Percentiles rank a stretch among this genome's conserved stretches.
Evolutionary conservation across 2,888 invertebrate species (phyloP).

Genomic region (Desoria tigrina): DNA sequence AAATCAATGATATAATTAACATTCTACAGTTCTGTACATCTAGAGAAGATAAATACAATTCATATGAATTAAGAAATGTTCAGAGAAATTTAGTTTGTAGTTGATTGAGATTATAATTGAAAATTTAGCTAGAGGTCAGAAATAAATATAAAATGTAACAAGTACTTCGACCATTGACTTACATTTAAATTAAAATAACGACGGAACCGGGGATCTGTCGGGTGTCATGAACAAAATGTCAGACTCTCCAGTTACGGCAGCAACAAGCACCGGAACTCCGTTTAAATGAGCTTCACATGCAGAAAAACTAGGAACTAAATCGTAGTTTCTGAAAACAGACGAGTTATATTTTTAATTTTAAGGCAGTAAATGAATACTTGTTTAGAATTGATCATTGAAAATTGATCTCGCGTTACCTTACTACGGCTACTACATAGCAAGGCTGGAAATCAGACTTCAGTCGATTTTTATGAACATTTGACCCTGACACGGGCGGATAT

Average conservation of each 20-base stretch:
- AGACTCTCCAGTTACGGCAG: conserved; percentile 35
- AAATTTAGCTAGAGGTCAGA: too few relatives aligned
- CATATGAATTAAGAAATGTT: too few relatives aligned
- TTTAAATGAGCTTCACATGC: conserved; percentile 21
- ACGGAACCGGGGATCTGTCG: conserved; percentile 34
- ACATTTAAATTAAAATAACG: conserved; percentile 35
- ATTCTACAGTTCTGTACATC: too few relatives aligned
- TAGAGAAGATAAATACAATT: too few relatives aligned
- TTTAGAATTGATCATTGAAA: too few relatives aligned
- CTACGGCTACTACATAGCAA: conserved; percentile 17
- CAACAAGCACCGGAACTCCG: conserved; percentile 35
- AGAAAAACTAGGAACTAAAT: conserved; percentile 29
- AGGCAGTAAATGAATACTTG: too few relatives aligned
- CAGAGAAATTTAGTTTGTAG: too few relatives aligned
- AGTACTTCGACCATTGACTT: too few relatives aligned
- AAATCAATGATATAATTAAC: too few relatives aligned
- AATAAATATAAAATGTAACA: too few relatives aligned
- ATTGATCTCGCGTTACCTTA: conserved; percentile 7
- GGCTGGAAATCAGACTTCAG: conserved; percentile 10
- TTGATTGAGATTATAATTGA: too few relatives aligned
- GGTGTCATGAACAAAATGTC: conserved; percentile 34
- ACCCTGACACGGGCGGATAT: conserved; percentile 4
- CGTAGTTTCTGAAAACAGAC: conserved; percentile 28
- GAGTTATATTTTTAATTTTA: background rate
- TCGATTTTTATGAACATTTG: background rate